Base-by-base conservation (phyloP, 2,888 invertebrate species). In the Notodonta dromedarius region DNA sequence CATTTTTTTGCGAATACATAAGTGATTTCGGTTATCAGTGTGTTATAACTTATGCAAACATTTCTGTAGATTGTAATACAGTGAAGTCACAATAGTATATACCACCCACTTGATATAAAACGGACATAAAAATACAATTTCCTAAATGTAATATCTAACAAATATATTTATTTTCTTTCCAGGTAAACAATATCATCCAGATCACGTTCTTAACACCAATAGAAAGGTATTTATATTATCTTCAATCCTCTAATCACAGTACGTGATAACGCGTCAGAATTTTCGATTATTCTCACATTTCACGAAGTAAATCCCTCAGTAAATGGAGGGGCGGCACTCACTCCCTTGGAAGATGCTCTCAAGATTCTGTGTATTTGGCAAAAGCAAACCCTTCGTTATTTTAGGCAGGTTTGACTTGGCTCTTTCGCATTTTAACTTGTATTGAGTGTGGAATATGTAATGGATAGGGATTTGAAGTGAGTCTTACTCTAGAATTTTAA, bases 371-470 rank as follows among this genome's bases (percentile, higher is more conserved):
- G 73, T 74, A 81, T 75, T 75, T 71, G 55, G 63, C 71, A 67
- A 69, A 73, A 81, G 62, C 71, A 67, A 69, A 73, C 82, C 82
- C 79, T 80, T 78, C 82, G 83, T 82, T 83, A 66, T 78, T 77
- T 69, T 75, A 77, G 76, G 73, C 66, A 59, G 74, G 70, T 66
- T 78, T 73, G 62, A 66, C 67, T 66, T 65, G 66, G 65, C 62
- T 65, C 61, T 59, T 63, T 65, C 52, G 55, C 59, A 57, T 58
- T 53, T 54, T 44, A 62, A 62, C 16, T 14, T 48, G n/a, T 35
- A 7, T 48, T 13, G 13, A n/a, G 13, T 48, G 14, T 0, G 11
- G 5, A 48, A 48, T 48, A 48, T 48, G 48, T 13, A 48, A 48
- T n/a, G 7, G 48, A 24, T 24, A 24, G 11, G 13, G n/a, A 5